Conservation (phyloP, 2,113 vertebrate genomes). For the Syngnathus typhle region DNA sequence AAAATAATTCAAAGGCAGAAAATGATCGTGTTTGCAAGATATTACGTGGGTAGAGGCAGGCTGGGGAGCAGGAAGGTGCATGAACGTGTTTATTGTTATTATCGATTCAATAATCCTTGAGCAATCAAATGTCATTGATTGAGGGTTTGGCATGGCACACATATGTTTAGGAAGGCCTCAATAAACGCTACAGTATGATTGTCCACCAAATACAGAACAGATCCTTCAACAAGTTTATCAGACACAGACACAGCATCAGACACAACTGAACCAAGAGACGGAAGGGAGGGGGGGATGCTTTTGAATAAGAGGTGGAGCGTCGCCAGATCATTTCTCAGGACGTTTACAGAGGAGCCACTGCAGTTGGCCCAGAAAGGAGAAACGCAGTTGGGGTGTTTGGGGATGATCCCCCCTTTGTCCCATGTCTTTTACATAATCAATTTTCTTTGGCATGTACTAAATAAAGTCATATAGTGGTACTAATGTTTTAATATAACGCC, state of each 20-base stretch:
- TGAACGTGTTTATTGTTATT: too few relatives aligned
- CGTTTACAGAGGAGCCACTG: conserved; percentile 45
- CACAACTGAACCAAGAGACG: conserved; percentile 3
- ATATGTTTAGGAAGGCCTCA: too few relatives aligned
- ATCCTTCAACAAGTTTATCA: too few relatives aligned
- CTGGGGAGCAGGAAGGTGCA: conserved; percentile 1
- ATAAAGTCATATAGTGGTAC: conserved; percentile 76
- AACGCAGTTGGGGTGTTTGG: conserved; percentile 47
- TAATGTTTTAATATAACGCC: conserved; percentile 74
- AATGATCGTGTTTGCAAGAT: conserved; percentile 57
- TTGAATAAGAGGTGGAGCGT: conserved; percentile 36
- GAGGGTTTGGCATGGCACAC: too few relatives aligned
- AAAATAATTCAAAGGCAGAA: conserved; percentile 64
- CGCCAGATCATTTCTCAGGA: conserved; percentile 40
- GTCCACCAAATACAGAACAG: background rate
- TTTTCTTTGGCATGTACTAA: conserved; percentile 70
- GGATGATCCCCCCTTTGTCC: conserved; percentile 61
- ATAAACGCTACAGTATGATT: too few relatives aligned
- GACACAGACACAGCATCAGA: background rate
- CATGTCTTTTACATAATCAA: conserved; percentile 64
- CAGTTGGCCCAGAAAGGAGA: conserved; percentile 53
- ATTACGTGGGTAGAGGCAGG: conserved; percentile 66
- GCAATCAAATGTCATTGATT: too few relatives aligned
- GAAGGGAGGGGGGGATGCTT: conserved; percentile 10
- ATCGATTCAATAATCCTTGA: too few relatives aligned